phyloP scores from a whole-genome alignment of 2,797 vertebrate genomes.

The Vespertilio murinus region DNA sequence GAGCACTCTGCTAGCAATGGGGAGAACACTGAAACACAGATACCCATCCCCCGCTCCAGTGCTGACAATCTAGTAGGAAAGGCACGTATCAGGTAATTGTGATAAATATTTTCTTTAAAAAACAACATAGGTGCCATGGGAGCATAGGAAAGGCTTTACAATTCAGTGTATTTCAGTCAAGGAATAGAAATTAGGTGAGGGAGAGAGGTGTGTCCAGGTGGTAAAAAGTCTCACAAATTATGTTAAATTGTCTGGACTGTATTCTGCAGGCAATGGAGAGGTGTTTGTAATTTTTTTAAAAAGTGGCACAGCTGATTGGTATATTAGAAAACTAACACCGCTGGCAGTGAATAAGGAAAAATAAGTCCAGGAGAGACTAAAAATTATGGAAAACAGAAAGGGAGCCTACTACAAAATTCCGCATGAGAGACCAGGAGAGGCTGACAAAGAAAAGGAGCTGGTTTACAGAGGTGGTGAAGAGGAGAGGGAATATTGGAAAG shows the following conservation, averaged over 20 bases:
- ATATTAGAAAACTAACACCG: not conserved
- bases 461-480: not conserved
- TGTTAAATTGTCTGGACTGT: not conserved
- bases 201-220: not conserved
- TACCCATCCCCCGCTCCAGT: fast-evolving
- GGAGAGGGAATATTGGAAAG: not conserved
- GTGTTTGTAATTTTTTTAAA: not conserved
- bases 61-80: not conserved
- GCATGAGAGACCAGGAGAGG: not conserved
- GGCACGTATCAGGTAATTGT: not conserved
- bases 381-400: not conserved
- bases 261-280: not conserved
- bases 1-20: not conserved
- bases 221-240: not conserved
- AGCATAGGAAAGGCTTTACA: not conserved
- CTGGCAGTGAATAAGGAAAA: not conserved
- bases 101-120: not conserved
- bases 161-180: not conserved
- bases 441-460: not conserved
- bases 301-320: not conserved
- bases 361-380: not conserved
- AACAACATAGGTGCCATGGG: not conserved
- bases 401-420: not conserved
- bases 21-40: not conserved
- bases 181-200: not conserved